Base-by-base conservation (phyloP, 2,797 vertebrate genomes). In the Graptemys geographica region DNA sequence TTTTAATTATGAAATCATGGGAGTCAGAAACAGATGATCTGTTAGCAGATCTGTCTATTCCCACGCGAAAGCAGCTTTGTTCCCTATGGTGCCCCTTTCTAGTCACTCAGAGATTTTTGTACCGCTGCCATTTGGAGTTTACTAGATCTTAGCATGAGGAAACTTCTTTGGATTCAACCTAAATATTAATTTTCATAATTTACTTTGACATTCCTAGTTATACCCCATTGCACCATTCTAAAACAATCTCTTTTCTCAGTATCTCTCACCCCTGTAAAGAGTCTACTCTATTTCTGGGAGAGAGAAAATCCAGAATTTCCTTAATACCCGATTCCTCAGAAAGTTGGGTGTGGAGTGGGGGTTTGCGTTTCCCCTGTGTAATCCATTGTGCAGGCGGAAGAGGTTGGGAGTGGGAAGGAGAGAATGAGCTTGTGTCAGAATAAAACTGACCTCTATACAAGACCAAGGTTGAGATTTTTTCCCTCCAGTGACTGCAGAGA, bases 91-190 rank as follows among this genome's bases (percentile, higher is more conserved):
- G 8, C 56, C 90, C 6, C 57, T 81, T 86, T 86, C 18, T 49
- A 33, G 53, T 81, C 62, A 47, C 51, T 78, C 76, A 11, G 6
- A 93, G 49, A 27, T 88, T 31, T 23, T 86, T 13, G 56, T 85
- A 31, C 55, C 31, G 16, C 23, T 83, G 44, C 12, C 5, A 88
- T 92, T 78, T 86, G 65, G 62, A 86, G 44, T 88, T 90, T 76
- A 25, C 12, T 91, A n/a, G 11, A 28, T 87, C 23, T 92, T 85
- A 16, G 25, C 21, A 12, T 86, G 76, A 81, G 41, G 31, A 31
- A 78, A 1, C 69, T n/a, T 28, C 44, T 95, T 79, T 86, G 51
- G 88, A 86, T 91, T 96, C 59, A 91, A 65, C 28, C 11, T 78
- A 49, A 47, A 78, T 69, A 10, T 28, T 83, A 69, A 81, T 87